Evolutionary conservation across 2,113 vertebrate genomes (phyloP), one percentile per base, ranked within the genome.

Genomic region (Salvelinus sp.): DNA sequence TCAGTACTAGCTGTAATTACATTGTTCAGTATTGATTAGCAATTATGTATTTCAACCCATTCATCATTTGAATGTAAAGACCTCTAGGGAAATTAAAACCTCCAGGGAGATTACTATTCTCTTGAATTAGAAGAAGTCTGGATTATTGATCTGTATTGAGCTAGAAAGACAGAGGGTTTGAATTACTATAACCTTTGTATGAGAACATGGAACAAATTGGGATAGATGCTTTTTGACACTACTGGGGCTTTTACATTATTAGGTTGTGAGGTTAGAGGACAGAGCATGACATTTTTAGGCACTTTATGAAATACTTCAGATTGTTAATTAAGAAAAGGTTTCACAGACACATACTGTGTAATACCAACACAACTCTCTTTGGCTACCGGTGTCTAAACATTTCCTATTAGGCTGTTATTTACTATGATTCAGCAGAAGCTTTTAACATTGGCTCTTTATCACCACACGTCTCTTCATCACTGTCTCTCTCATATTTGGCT

Each of bases 401-500:
- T 79, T 79, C 75, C 28, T 68, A 18, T 54, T 54, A 54, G 4
- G 16, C 14, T 54, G 16, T 67, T 60, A 69, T 80, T 57, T 10
- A 76, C 38, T n/a, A 47, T 79, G 83, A 82, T 28, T 85, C 50
- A 83, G 68, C 63, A 71, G 66, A 83, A 74, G 79, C 67, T 76
- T 77, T 83, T 72, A 72, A 70, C 18, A 81, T 16, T 23, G 58
- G 22, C 62, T 38, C 38, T 65, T 78, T 75, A 79, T 77, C 67
- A 80, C 79, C 62, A 33, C 73, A 64, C 57, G 48, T 58, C 25
- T 27, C 80, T 83, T 76, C 64, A 76, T 83, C 25, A 65, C 80
- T 73, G 62, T 75, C 22, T n/a, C 10, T 66, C 25, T 14, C 54
- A 20, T 13, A 20, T 50, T 47, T 78, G 62, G 23, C 47, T 69